Base-by-base conservation (phyloP, 1,140 invertebrate species). In the Dendroctonus valens region DNA sequence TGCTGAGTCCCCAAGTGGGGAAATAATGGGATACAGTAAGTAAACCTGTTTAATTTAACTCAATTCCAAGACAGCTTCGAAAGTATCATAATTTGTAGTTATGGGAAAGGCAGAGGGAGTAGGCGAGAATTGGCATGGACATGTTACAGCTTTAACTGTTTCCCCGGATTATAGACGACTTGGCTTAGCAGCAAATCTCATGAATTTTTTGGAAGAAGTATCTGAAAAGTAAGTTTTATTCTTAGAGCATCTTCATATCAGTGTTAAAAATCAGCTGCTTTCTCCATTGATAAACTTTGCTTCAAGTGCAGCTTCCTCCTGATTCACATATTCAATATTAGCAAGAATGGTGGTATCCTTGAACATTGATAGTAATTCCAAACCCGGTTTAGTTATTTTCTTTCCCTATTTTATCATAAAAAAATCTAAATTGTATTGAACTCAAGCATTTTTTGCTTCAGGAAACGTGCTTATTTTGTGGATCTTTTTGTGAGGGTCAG, bases 21-120 rank as follows among this genome's bases (percentile, higher is more conserved):
- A 96, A 82, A 95, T 98, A 49, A 98, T 99, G 93, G 97, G 96
- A 69, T 99, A 99, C 76, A 98, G 95, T 97, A 88, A 90, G 89
- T 89, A 59, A 46, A 46, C 1, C 12, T 0, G 8, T 2, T 46
- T 46, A 46, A 9, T 46, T 46, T 4, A 46, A 46, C 9, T 46
- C 2, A 2, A 11, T 5, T 46, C 0, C 15, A 12, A 51, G 15
- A 15, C 11, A 12, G 6, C 3, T 51, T 12, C 15, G 2, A 52
- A 14, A 14, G 5, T 65, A 38, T 60, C 58, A 58, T 26, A 26
- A 26, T 26, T 26, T 26, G 53, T 73, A 98, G 95, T 99, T 53
- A 99, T 99, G 96, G 97, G 96, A 40, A 99, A 99, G 82, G 91
- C 96, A 8, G 97, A 99, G 84, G 97, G 97, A 0, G 86, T 87